phyloP scores from a whole-genome alignment of 2,113 vertebrate genomes.

The Nibea albiflora region DNA sequence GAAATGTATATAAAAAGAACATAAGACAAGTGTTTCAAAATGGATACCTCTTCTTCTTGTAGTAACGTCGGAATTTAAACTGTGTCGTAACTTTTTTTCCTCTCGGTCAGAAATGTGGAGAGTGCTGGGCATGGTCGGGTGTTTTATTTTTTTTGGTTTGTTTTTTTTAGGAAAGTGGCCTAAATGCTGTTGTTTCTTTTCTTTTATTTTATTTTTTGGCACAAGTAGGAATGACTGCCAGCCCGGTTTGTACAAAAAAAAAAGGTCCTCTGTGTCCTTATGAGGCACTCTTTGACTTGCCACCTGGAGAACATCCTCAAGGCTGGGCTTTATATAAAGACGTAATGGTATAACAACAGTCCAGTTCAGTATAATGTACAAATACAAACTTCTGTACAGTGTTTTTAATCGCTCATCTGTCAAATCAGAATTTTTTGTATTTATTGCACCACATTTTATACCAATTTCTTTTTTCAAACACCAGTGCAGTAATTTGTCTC shows the following conservation, averaged over 20 bases:
- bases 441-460: slow-evolving; percentile 81
- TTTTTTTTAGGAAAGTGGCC: slow-evolving; percentile 57
- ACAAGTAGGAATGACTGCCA: slow-evolving; percentile 65
- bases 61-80: slow-evolving; percentile 75
- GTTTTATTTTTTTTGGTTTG: slow-evolving; percentile 2
- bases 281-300: slow-evolving; percentile 54
- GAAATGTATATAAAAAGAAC: slow-evolving; percentile 73
- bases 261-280: slow-evolving; percentile 23
- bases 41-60: slow-evolving; percentile 81
- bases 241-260: slow-evolving; percentile 35
- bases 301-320: slow-evolving; percentile 51
- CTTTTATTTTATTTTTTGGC: slow-evolving; percentile 14
- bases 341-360: slow-evolving; percentile 60
- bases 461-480: slow-evolving; percentile 77
- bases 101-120: slow-evolving; percentile 54
- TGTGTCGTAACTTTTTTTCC: slow-evolving; percentile 69
- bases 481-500: slow-evolving; percentile 76
- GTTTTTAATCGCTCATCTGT: slow-evolving; percentile 82
- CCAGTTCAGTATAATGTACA: slow-evolving; percentile 76
- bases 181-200: slow-evolving; percentile 41
- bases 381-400: slow-evolving; percentile 80
- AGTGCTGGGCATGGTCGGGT: slow-evolving; percentile 29
- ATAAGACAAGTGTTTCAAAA: slow-evolving; percentile 79
- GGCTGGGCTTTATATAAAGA: slow-evolving; percentile 67
- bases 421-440: slow-evolving; percentile 77